Percentiles rank a stretch among this genome's conserved stretches.
phyloP scores from a whole-genome alignment of 2,888 invertebrate genomes.

The Zaprionus obscuricornis region DNA sequence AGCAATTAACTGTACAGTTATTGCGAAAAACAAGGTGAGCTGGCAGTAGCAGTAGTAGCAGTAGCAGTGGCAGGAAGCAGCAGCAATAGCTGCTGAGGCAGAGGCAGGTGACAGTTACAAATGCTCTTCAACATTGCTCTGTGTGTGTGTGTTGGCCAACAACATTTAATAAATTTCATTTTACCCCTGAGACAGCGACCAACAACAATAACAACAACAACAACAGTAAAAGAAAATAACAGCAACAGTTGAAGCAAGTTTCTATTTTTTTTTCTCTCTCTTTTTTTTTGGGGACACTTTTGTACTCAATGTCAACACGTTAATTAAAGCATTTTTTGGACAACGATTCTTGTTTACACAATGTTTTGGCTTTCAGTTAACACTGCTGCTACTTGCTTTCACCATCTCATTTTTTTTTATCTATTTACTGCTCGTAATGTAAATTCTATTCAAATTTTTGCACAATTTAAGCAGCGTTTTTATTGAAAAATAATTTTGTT shows the following conservation, averaged over 20 bases:
- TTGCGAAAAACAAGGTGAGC: constrained; percentile 44
- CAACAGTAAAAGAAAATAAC: constrained; percentile 7
- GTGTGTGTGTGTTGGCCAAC: constrained; percentile 16
- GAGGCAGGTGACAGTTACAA: constrained; percentile 44
- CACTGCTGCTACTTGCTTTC: constrained; percentile 1
- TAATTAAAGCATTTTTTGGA: constrained; percentile 74
- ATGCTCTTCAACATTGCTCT: constrained; percentile 1
- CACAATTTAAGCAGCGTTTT: too few species aligned
- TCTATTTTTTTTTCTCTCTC: constrained; percentile 1
- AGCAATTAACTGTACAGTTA: constrained; percentile 65
- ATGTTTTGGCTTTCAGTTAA: constrained; percentile 1
- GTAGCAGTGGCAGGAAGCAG: too few species aligned
- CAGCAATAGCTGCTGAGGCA: neutral
- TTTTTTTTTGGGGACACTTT: constrained; percentile 31
- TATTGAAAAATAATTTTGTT: too few species aligned
- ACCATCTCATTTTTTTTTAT: too few species aligned
- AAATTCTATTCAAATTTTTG: too few species aligned
- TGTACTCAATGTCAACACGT: constrained; percentile 68
- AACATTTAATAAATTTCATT: constrained; percentile 64
- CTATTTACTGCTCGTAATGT: too few species aligned
- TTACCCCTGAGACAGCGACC: constrained; percentile 48
- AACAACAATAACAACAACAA: constrained; percentile 2
- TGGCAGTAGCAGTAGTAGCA: constrained; percentile 3
- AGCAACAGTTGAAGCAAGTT: constrained; percentile 26
- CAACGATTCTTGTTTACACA: constrained; percentile 54